These are phyloP conservation scores for Scaeva pyrastri DNA, from an alignment of 2,888 invertebrate genomes.

Conservation along the genomic window DNA sequence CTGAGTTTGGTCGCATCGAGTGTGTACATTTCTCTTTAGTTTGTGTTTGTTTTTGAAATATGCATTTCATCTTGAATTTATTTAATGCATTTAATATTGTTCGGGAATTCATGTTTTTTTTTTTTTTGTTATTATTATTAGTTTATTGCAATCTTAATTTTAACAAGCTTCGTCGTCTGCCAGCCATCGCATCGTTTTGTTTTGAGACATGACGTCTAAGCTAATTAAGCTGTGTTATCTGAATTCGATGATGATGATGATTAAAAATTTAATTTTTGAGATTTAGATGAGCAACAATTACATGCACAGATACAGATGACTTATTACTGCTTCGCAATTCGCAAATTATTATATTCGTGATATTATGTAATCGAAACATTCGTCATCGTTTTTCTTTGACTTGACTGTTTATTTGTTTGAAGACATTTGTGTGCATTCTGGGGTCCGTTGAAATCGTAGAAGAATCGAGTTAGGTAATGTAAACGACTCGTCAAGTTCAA, in stretches of 20 bases:
- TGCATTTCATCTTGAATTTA: slow-evolving; percentile 19
- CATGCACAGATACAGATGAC: slow-evolving; percentile 60
- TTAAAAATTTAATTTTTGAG: slow-evolving; percentile 23
- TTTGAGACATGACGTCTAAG: slow-evolving; percentile 47
- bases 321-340: slow-evolving; percentile 51
- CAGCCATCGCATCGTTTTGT: background rate
- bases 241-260: slow-evolving; percentile 45
- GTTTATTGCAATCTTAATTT: background rate
- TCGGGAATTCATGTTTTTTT: background rate
- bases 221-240: slow-evolving; percentile 60
- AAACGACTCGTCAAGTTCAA: slow-evolving; percentile 48
- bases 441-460: slow-evolving; percentile 18
- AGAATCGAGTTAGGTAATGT: slow-evolving; percentile 50
- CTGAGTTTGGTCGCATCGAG: background rate
- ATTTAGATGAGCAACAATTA: slow-evolving; percentile 63
- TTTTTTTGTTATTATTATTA: background rate
- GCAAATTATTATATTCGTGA: slow-evolving; percentile 28
- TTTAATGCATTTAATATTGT: background rate
- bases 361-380: slow-evolving; percentile 48
- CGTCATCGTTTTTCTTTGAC: slow-evolving; percentile 54
- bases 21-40: background rate
- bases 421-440: background rate
- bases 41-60: slow-evolving; percentile 11
- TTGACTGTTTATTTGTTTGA: background rate
- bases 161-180: slow-evolving; percentile 5